phyloP scores from a whole-genome alignment of 2,888 invertebrate species.

The Lasioglossum oenotherae region DNA sequence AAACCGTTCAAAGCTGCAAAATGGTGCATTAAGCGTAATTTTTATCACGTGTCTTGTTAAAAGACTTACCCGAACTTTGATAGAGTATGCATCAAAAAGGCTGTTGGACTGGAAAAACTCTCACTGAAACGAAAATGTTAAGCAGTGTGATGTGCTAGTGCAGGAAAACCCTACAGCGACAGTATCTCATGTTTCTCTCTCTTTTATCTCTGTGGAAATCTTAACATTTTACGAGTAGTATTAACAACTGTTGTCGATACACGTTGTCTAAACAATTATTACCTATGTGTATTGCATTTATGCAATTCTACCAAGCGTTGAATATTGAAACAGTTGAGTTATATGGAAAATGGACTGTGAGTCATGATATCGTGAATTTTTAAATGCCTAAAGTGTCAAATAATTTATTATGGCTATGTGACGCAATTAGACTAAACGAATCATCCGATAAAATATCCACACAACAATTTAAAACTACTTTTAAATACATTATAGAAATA shows the following conservation, averaged over 20 bases:
- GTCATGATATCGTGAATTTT: background rate
- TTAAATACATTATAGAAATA: background rate
- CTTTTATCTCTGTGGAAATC: slow-evolving; percentile 50
- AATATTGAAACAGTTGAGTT: background rate
- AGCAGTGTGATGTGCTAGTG: slow-evolving; percentile 81
- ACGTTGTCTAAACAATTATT: background rate
- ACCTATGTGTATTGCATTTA: background rate
- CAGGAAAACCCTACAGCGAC: slow-evolving; percentile 74
- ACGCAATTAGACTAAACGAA: background rate
- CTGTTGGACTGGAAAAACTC: slow-evolving; percentile 88
- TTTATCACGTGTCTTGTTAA: slow-evolving; percentile 74
- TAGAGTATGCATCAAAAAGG: slow-evolving; percentile 90
- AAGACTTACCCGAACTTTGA: slow-evolving; percentile 90
- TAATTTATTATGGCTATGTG: background rate
- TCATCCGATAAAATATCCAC: background rate
- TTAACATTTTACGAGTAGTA: slow-evolving; percentile 13
- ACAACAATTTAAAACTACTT: background rate
- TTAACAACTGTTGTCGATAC: background rate
- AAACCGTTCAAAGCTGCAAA: slow-evolving; percentile 78
- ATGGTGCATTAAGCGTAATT: slow-evolving; percentile 75
- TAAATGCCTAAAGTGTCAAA: background rate
- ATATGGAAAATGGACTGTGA: background rate
- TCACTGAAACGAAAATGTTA: slow-evolving; percentile 89
- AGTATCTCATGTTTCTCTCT: slow-evolving; percentile 49
- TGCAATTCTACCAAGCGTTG: background rate